A percentile compares a stretch with the other conserved stretches of the same genome.
Conservation (phyloP, 1,140 invertebrate genomes). For the Drosophila carrolli region DNA sequence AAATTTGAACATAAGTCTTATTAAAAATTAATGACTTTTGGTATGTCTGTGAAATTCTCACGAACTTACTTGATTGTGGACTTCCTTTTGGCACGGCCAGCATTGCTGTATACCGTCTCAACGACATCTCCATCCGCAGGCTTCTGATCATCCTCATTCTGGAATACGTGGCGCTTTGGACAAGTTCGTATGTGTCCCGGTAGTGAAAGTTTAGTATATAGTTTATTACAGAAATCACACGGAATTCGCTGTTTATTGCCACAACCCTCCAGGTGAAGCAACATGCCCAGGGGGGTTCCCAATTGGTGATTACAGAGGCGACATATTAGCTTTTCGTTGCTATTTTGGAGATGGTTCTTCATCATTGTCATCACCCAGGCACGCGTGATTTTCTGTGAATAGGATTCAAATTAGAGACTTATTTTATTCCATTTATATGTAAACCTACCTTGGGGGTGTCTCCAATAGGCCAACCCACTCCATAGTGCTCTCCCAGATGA, state of each 20-base stretch:
- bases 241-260: constrained; percentile 45
- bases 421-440: background rate
- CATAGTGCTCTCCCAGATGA: constrained; percentile 69
- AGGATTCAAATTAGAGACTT: background rate
- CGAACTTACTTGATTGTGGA: constrained; percentile 64
- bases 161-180: background rate
- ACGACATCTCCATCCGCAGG: background rate
- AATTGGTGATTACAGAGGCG: constrained; percentile 61
- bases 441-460: constrained; percentile 9
- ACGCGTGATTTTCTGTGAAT: constrained; percentile 31
- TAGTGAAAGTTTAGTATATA: constrained; percentile 39
- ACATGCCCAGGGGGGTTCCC: constrained; percentile 54
- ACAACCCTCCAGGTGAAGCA: constrained; percentile 67
- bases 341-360: constrained; percentile 27
- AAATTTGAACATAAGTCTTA: too few species aligned
- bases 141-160: background rate
- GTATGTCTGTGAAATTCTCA: too few species aligned
- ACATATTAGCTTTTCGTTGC: constrained; percentile 39
- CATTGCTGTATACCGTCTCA: constrained; percentile 58
- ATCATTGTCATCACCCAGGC: constrained; percentile 34
- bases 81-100: constrained; percentile 63
- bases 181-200: constrained; percentile 46
- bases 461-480: constrained; percentile 63
- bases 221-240: constrained; percentile 49
- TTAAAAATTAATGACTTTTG: too few species aligned